Percentiles rank a stretch among this genome's conserved stretches.
These are phyloP conservation scores for Coreius guichenoti DNA, from an alignment of 2,797 vertebrate species.

Conservation along the genomic window DNA sequence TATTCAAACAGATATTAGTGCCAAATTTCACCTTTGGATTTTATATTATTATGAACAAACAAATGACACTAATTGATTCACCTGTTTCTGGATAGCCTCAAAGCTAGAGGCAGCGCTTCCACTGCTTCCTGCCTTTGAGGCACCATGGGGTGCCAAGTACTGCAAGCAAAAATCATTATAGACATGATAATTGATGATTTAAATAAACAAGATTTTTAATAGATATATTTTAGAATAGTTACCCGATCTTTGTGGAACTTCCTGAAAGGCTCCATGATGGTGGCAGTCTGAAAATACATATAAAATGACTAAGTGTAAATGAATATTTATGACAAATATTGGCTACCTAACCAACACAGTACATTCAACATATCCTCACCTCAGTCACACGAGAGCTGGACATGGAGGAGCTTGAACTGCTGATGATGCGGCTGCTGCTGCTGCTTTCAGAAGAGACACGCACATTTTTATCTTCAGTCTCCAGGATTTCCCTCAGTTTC, in stretches of 20 bases:
- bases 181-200: background rate
- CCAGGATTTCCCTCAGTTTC: constrained; percentile 80
- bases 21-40: background rate
- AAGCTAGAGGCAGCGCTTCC: constrained; percentile 69
- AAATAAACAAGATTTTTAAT: background rate
- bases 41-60: background rate
- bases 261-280: constrained; percentile 57
- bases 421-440: constrained; percentile 58
- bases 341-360: background rate
- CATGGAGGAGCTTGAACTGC: constrained; percentile 63
- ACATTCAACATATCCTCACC: constrained; percentile 53
- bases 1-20: background rate
- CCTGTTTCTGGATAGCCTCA: constrained; percentile 73
- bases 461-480: constrained; percentile 57
- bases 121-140: constrained; percentile 39
- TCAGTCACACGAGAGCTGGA: constrained; percentile 39
- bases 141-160: constrained; percentile 57
- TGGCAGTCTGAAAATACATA: constrained; percentile 50
- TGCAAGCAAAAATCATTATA: constrained; percentile 43
- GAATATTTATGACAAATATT: background rate
- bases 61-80: constrained; percentile 37
- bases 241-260: constrained; percentile 72
- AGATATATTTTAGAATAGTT: background rate
- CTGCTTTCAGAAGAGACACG: background rate
- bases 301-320: background rate